Evolutionary conservation across 1,140 invertebrate species (phyloP), one percentile per base, ranked within the genome.

Genomic region (Thalassaphorura encarpata): DNA sequence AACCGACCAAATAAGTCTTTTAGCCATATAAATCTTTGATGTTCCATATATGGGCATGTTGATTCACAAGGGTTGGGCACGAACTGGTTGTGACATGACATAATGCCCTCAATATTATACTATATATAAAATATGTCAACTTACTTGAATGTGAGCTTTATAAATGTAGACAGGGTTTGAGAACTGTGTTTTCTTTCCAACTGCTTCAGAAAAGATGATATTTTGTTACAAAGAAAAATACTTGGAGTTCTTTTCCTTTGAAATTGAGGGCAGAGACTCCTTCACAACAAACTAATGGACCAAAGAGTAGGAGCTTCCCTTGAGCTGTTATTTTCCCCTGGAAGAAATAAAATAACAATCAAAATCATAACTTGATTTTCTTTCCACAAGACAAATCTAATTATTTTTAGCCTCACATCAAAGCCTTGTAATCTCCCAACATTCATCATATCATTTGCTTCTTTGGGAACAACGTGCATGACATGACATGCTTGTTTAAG

Each of bases 401-500:
- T 45, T 28, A 33, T 29, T 18, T 29, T 27, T 45, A 26, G 46
- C 75, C 81, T 81, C 76, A 93, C 89, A 75, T 93, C 87, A 73
- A 98, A 99, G 61, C 93, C 93, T 74, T 99, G 91, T 26, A 99
- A 75, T 54, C 95, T 76, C 15, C 93, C 92, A 46, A 99, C 88
- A 70, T 96, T 92, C 92, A 98, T 97, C 94, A 98, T 97, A 70
- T 98, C 93, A 74, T 99, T 94, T 56, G 95, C 95, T 54, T 85
- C 84, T 75, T 98, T 97, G 6, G 94, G 94, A 56, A 97, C 91
- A 36, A 92, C 81, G 66, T 84, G 79, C 78, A 88, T 97, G 42
- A 89, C 85, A 42, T 83, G 75, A 42, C 85, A 80, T 29, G 91
- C 92, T 53, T 84, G 83, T 58, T 80, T 77, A 45, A 97, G 72